A percentile compares a stretch with the other conserved stretches of the same genome.
Evolutionary conservation across 2,797 vertebrate species (phyloP).

Genomic region (Harpagifer antarcticus): DNA sequence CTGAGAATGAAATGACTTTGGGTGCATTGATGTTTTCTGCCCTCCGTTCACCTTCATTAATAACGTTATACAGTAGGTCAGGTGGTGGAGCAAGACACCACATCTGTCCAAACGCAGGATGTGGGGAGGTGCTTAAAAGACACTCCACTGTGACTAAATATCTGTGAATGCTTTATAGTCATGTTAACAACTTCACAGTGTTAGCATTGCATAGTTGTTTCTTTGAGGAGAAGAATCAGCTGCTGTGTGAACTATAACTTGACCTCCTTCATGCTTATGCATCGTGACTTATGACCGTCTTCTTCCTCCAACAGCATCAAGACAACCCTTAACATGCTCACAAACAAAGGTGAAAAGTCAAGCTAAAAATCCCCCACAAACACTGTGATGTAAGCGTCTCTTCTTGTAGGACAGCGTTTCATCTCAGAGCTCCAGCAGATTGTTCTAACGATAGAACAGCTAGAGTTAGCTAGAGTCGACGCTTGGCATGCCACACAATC

Average conservation of each 20-base stretch:
- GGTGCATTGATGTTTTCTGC: not conserved
- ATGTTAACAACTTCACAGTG: not conserved
- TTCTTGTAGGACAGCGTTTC: not conserved
- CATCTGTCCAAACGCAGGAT: not conserved
- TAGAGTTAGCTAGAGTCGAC: not conserved
- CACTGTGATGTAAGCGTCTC: not conserved
- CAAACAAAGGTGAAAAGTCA: conserved; percentile 10
- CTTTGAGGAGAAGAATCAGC: not conserved
- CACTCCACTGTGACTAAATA: not conserved
- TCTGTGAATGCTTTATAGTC: not conserved
- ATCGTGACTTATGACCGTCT: not conserved
- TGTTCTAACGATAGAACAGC: too few species aligned
- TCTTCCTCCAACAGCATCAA: not conserved
- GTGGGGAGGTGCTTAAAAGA: not conserved
- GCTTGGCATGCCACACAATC: not conserved
- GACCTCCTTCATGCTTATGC: not conserved
- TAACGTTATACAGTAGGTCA: not conserved
- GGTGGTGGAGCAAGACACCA: not conserved
- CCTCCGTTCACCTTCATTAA: conserved; percentile 21
- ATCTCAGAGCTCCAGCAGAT: conserved; percentile 2
- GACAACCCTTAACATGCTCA: not conserved
- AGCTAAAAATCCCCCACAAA: not conserved
- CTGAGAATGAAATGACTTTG: conserved; percentile 12
- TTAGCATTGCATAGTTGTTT: not conserved
- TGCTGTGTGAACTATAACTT: not conserved